Evolutionary conservation across 2,113 vertebrate species (phyloP).

Genomic region (Pardalotus punctatus): DNA sequence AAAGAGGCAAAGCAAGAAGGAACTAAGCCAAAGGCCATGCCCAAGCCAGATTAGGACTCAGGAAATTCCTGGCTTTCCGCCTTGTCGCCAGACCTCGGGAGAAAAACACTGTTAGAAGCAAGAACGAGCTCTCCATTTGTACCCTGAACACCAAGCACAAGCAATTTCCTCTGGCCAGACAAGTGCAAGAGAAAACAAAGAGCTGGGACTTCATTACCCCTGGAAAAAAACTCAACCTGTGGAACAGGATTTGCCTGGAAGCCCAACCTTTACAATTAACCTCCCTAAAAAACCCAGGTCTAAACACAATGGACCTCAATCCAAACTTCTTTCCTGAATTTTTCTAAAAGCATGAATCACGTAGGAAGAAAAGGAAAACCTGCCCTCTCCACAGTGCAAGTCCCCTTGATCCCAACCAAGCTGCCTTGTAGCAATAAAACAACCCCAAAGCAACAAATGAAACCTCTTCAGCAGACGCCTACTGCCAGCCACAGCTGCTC

Average conservation of each 20-base stretch:
- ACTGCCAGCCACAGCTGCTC: background rate
- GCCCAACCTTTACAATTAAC: conserved; percentile 21
- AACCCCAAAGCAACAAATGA: background rate
- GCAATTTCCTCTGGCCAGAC: conserved; percentile 3
- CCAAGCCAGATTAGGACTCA: conserved; percentile 47
- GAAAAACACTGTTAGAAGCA: background rate
- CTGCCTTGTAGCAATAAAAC: background rate
- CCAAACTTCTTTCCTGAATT: background rate
- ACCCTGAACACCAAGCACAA: background rate
- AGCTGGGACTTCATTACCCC: background rate
- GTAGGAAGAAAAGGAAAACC: background rate
- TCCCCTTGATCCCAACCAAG: background rate
- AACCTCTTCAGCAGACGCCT: background rate
- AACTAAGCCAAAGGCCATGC: background rate
- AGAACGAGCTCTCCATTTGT: background rate
- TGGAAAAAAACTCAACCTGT: background rate
- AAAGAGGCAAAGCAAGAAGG: background rate
- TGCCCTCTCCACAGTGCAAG: background rate
- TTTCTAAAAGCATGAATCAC: background rate
- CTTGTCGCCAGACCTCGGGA: background rate
- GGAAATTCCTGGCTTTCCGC: conserved; percentile 46
- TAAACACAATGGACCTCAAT: background rate
- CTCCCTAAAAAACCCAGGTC: background rate
- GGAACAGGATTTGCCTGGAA: background rate
- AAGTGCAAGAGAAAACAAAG: conserved; percentile 28